Conservation (phyloP, 2,113 vertebrate species). For the Brienomyrus brachyistius region DNA sequence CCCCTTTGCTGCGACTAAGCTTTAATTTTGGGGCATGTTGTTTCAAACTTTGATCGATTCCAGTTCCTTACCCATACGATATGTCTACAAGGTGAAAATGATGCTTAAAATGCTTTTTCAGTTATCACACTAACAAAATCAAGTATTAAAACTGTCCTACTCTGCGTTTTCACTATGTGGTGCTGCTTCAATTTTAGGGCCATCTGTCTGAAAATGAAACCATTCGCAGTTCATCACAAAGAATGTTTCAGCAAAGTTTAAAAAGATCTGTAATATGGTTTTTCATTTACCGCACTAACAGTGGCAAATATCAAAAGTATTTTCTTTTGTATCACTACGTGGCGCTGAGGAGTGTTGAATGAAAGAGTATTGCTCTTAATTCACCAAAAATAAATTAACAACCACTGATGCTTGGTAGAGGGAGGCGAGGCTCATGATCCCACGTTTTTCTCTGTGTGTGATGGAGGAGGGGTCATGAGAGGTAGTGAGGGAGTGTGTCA, state of each 20-base stretch:
- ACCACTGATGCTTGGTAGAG: neutral
- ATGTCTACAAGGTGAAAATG: neutral
- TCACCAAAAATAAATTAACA: neutral
- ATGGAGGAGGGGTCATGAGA: neutral
- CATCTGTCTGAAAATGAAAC: neutral
- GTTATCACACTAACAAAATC: neutral
- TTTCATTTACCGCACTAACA: neutral
- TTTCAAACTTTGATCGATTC: neutral
- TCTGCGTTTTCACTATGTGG: neutral
- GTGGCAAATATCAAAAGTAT: neutral
- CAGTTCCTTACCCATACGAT: neutral
- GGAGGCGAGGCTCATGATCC: neutral
- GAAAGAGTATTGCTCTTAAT: neutral
- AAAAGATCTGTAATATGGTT: neutral
- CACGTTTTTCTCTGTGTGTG: neutral
- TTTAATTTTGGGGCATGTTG: neutral
- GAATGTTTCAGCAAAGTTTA: neutral
- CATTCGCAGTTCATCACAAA: too few relatives aligned
- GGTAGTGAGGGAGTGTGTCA: neutral
- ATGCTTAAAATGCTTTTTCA: neutral
- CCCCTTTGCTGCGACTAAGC: neutral
- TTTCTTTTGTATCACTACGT: neutral
- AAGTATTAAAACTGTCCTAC: neutral
- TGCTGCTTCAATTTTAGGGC: neutral
- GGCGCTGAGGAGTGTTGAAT: neutral